Conservation (phyloP, 2,888 invertebrate genomes). For the Andrena bucephala region DNA sequence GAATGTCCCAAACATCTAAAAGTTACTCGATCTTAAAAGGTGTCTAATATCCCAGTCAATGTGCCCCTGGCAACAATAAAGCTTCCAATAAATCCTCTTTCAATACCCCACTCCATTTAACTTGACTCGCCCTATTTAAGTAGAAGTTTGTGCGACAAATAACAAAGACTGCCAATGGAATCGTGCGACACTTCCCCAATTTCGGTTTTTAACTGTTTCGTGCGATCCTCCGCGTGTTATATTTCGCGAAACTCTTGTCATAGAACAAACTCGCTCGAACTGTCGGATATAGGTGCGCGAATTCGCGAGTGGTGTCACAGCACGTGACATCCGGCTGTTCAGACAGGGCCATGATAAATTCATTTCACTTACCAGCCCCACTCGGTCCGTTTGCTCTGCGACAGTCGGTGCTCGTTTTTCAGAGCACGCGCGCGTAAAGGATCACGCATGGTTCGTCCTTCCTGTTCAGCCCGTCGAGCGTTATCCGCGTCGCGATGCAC, state of each 20-base stretch:
- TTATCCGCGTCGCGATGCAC: slow-evolving; percentile 1
- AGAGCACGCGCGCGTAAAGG: slow-evolving; percentile 27
- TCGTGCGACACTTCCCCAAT: too few species aligned
- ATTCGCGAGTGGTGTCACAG: slow-evolving; percentile 11
- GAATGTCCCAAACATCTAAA: too few species aligned
- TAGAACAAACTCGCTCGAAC: slow-evolving; percentile 4
- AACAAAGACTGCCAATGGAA: too few species aligned
- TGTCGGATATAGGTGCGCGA: slow-evolving; percentile 20
- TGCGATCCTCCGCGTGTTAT: background rate
- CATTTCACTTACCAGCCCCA: slow-evolving; percentile 64
- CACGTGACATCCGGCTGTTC: slow-evolving; percentile 52
- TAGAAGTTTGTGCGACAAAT: too few species aligned
- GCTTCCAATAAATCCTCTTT: too few species aligned
- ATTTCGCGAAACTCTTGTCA: background rate
- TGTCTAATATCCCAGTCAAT: too few species aligned
- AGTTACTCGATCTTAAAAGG: too few species aligned
- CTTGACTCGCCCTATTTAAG: too few species aligned
- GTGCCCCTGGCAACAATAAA: too few species aligned
- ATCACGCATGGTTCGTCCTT: slow-evolving; percentile 11
- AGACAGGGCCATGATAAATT: slow-evolving; percentile 70
- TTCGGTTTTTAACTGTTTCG: background rate
- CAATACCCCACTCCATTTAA: too few species aligned
- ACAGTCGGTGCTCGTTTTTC: slow-evolving; percentile 43
- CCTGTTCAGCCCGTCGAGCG: background rate
- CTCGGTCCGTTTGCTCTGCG: slow-evolving; percentile 54